Conservation (phyloP, 2,888 invertebrate species). For the Epinotia bilunana region DNA sequence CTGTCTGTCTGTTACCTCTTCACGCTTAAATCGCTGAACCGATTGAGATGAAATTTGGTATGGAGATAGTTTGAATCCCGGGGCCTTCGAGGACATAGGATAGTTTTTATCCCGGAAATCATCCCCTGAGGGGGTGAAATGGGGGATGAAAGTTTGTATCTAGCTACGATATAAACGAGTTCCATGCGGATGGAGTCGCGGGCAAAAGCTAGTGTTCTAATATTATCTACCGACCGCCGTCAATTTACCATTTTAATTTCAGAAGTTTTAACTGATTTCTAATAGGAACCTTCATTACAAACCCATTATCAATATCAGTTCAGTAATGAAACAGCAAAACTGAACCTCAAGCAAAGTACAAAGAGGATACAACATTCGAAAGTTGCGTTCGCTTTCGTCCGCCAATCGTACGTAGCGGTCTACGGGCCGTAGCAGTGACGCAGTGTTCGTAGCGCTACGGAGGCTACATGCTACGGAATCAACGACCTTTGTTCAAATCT, state of each 20-base stretch:
- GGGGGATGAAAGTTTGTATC: too few species aligned
- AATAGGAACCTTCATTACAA: not conserved
- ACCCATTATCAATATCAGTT: conserved; percentile 4
- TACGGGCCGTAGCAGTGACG: conserved; percentile 78
- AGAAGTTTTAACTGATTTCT: not conserved
- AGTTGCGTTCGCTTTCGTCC: conserved; percentile 51
- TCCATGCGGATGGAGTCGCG: too few species aligned
- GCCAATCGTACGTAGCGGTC: conserved; percentile 72
- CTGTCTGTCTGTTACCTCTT: too few species aligned
- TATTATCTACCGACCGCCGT: not conserved
- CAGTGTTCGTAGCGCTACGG: conserved; percentile 74
- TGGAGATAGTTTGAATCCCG: too few species aligned
- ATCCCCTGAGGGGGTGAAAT: too few species aligned
- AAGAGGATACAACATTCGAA: conserved; percentile 29
- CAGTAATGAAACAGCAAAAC: not conserved
- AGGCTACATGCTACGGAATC: conserved; percentile 62
- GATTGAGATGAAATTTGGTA: too few species aligned
- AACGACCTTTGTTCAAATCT: conserved; percentile 67
- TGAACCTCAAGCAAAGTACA: conserved; percentile 10
- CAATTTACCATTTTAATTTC: not conserved
- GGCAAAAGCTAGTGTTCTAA: conserved; percentile 1
- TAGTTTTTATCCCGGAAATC: too few species aligned
- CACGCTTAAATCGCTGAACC: too few species aligned
- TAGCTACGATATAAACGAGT: too few species aligned
- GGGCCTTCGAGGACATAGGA: too few species aligned